A percentile compares a stretch with the other conserved stretches of the same genome.
Evolutionary conservation across 2,113 vertebrate genomes (phyloP).

Genomic region (Corydoras maculifer): DNA sequence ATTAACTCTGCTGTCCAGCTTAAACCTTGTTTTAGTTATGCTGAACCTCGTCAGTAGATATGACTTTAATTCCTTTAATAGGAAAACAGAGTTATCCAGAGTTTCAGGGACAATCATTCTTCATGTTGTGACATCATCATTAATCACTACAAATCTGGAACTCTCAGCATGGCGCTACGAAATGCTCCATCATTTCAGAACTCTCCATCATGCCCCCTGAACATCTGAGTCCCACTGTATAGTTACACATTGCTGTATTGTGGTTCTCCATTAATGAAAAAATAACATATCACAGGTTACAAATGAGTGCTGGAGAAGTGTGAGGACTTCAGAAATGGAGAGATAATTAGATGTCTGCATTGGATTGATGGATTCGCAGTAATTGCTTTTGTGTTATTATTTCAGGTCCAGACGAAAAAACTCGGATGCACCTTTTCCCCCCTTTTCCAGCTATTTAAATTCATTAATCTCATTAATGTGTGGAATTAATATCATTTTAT

Average conservation of each 20-base stretch:
- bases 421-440: constrained; percentile 69
- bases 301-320: constrained; percentile 68
- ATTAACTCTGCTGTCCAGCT: not conserved
- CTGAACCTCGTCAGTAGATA: too few relatives aligned
- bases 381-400: constrained; percentile 96
- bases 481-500: constrained; percentile 99
- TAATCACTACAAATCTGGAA: constrained; percentile 70
- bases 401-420: constrained; percentile 81
- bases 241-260: constrained; percentile 55
- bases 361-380: constrained; percentile 96
- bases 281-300: constrained; percentile 72
- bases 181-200: constrained; percentile 41
- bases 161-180: constrained; percentile 59
- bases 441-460: constrained; percentile 70
- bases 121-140: constrained; percentile 65
- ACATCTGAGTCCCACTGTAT: constrained; percentile 68
- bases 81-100: constrained; percentile 33
- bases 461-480: constrained; percentile 98
- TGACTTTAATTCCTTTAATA: too few relatives aligned
- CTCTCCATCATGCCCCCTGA: constrained; percentile 51
- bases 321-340: constrained; percentile 93
- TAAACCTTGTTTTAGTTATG: too few relatives aligned
- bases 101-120: constrained; percentile 61
- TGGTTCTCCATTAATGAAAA: constrained; percentile 73
- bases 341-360: constrained; percentile 87